phyloP scores from a whole-genome alignment of 2,888 invertebrate species.

The Clivina fossor region DNA sequence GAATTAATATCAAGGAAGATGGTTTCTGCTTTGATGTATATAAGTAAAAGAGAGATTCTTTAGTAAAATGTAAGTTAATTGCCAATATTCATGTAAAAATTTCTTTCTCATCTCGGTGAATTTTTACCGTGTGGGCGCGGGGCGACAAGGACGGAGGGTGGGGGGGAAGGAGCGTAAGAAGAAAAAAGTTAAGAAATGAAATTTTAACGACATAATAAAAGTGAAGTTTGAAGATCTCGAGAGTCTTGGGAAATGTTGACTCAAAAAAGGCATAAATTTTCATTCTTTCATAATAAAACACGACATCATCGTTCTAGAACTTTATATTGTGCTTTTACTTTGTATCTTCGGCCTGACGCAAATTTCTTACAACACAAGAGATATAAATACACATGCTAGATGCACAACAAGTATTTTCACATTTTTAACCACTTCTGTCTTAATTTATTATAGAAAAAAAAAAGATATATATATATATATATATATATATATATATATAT shows the following conservation, averaged over 20 bases:
- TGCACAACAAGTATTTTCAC: too few species aligned
- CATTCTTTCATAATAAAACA: slow-evolving; percentile 30
- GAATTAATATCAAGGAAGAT: slow-evolving; percentile 21
- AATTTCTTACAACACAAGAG: too few species aligned
- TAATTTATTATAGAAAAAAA: too few species aligned
- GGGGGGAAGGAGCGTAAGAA: too few species aligned
- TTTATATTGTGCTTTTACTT: slow-evolving; percentile 17
- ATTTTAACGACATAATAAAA: slow-evolving; percentile 31
- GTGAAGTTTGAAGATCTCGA: slow-evolving; percentile 6
- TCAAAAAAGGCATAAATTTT: slow-evolving; percentile 28
- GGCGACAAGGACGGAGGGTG: too few species aligned
- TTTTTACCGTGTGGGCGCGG: too few species aligned
- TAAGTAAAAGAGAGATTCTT: slow-evolving; percentile 1
- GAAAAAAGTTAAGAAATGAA: slow-evolving; percentile 30
- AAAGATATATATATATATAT: too few species aligned
- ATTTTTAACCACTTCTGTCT: too few species aligned
- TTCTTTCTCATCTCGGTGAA: slow-evolving; percentile 22
- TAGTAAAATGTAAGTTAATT: slow-evolving; percentile 26
- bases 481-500: too few species aligned
- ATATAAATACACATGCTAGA: too few species aligned
- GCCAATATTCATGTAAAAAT: slow-evolving; percentile 32
- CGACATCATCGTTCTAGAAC: slow-evolving; percentile 16
- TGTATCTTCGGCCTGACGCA: too few species aligned
- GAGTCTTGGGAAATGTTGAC: slow-evolving; percentile 17
- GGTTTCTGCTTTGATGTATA: slow-evolving; percentile 19